Evolutionary conservation across 2,888 invertebrate genomes (phyloP).

Genomic region (Athetis lepigone): DNA sequence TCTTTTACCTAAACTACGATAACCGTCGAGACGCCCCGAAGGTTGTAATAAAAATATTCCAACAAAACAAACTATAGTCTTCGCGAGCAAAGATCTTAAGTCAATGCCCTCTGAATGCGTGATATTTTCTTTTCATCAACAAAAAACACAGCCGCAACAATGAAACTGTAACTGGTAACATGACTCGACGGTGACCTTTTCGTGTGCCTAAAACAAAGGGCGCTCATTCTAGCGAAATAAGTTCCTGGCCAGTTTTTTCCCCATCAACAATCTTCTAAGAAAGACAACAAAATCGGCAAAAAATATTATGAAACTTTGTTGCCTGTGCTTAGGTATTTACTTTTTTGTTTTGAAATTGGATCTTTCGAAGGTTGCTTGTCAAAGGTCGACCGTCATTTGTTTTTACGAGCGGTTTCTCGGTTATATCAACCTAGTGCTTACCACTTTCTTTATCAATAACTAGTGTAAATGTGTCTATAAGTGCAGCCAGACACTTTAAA

Average conservation of each 20-base stretch:
- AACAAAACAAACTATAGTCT: slow-evolving; percentile 22
- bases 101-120: slow-evolving; percentile 20
- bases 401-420: not conserved
- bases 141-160: slow-evolving; percentile 61
- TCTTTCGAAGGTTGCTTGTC: not conserved
- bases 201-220: slow-evolving; percentile 65
- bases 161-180: slow-evolving; percentile 60
- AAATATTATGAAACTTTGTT: too few species aligned
- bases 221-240: slow-evolving; percentile 69
- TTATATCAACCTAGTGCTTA: not conserved
- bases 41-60: slow-evolving; percentile 5
- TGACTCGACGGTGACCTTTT: slow-evolving; percentile 65
- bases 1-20: not conserved
- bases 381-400: not conserved
- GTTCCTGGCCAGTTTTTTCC: slow-evolving; percentile 67
- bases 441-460: too few species aligned
- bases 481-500: too few species aligned
- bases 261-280: slow-evolving; percentile 63
- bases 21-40: slow-evolving; percentile 6
- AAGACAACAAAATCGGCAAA: slow-evolving; percentile 4
- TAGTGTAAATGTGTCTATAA: too few species aligned
- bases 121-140: slow-evolving; percentile 44
- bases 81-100: slow-evolving; percentile 11
- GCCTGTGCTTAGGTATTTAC: too few species aligned
- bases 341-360: not conserved